Evolutionary conservation across 1,140 invertebrate genomes (phyloP).

Genomic region (Drosophila ercepeae): DNA sequence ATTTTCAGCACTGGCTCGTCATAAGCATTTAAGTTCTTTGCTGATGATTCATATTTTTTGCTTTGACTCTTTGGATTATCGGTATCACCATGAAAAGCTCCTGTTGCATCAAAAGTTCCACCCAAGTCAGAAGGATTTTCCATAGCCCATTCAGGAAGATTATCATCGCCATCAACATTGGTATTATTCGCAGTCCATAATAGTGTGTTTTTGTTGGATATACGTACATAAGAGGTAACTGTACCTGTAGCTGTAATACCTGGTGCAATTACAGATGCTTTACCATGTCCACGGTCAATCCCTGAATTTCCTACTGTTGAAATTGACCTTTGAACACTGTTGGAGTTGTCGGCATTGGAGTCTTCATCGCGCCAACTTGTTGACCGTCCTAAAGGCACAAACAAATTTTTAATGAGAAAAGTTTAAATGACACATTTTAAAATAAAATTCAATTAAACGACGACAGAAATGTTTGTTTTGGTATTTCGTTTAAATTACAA

Average conservation of each 20-base stretch:
- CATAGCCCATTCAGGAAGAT: conserved; percentile 90
- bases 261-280: conserved; percentile 12
- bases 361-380: conserved; percentile 89
- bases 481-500: too few species aligned
- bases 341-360: conserved; percentile 36
- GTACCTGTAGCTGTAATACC: not conserved
- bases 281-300: conserved; percentile 28
- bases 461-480: too few species aligned
- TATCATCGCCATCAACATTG: conserved; percentile 85
- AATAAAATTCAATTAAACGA: not conserved
- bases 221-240: conserved; percentile 12
- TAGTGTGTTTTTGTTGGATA: conserved; percentile 27
- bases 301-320: conserved; percentile 55
- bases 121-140: conserved; percentile 91
- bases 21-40: not conserved
- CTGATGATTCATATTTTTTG: not conserved
- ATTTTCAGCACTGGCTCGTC: not conserved
- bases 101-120: conserved; percentile 93
- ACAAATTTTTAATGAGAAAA: not conserved
- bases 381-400: conserved; percentile 76
- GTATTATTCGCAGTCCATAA: conserved; percentile 35
- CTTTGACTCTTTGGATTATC: conserved; percentile 3
- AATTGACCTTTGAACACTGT: conserved; percentile 61
- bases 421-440: not conserved
- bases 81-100: conserved; percentile 90